Base-by-base conservation (phyloP, 2,797 vertebrate genomes). In the Gephyroberyx darwinii region DNA sequence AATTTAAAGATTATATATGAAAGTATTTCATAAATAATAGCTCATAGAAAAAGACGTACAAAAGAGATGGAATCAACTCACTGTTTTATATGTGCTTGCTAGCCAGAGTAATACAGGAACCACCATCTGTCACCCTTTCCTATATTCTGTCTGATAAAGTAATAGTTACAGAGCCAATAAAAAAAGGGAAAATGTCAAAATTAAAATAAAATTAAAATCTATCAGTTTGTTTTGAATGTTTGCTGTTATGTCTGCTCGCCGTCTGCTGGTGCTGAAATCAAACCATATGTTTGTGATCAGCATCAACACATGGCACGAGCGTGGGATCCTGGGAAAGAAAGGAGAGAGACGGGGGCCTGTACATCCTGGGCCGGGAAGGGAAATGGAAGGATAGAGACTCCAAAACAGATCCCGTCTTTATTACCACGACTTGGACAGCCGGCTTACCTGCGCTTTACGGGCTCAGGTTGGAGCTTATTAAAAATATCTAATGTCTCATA, bases 261-360 rank as follows among this genome's bases (percentile, higher is more conserved):
- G 74, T 84, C 79, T 90, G 82, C 30, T 16, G 13, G 53, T 19
- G 37, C 81, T 77, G 78, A 74, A 80, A 88, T 86, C 26, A 80
- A 85, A 78, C 79, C 90, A 91, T 88, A 71, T 92, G 91, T 90
- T 92, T 90, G 79, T 85, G 86, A 93, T 93, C 89, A 92, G 88
- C 76, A 70, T 74, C 80, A 83, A 86, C 92, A 93, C 90, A 90
- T 92, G 90, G 86, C 75, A 73, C 35, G 48, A 89, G 80, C 71
- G 65, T 86, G 86, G 82, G 83, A 88, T 84, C 89, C 83, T 86
- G 88, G 86, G 86, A 90, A 86, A 73, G 47, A 84, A 71, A 74
- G 61, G 64, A 78, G 57, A 31, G 50, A 68, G 78, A 87, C 65
- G 71, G 81, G 83, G 80, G 84, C 77, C 80, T 3, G 75, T 65